Base-by-base conservation (phyloP, 2,888 invertebrate genomes). In the Alviniconcha strummeri region DNA sequence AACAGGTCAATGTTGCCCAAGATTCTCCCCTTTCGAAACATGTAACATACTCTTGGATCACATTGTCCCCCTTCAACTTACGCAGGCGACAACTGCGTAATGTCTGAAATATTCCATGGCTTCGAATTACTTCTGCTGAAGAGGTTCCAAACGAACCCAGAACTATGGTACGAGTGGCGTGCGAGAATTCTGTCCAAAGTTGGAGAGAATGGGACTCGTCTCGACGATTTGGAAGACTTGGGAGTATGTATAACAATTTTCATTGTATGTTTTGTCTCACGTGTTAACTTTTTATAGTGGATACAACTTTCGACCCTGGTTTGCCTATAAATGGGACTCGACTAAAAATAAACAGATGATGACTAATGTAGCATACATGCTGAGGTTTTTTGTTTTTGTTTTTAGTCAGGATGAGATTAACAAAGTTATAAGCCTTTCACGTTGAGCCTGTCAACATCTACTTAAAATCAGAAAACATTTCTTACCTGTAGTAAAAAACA, bases 41-140 rank as follows among this genome's bases (percentile, higher is more conserved):
- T 84, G 84, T 84, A 84, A 72, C 54, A 69, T 13, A 56, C 36
- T 36, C 54, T 36, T 83, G 5, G n/a, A 71, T 7, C 13, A 54
- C 60, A 67, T 13, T 54, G 80, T 17, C 56, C 77, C 80, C 52
- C 72, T 67, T 60, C 36, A 77, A 55, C 64, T 69, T 80, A 69
- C 75, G 80, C 74, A 56, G 69, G 57, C 72, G n/a, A 74, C 52
- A 69, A 72, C 36, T 11, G 19, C 76, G 82, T 80, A 74, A 88
- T 89, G 88, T 82, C 87, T 55, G 87, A 89, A 71, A 86, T 88
- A 64, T 92, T 93, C 86, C 91, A 92, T 85, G 93, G 93, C 17
- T 93, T 92, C 88, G 93, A 94, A 87, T 89, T 93, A 6, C 87
- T 94, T 52, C 86, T 94, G 17, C 90, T 94, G 80, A 90, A 91